These are phyloP conservation scores for Orbicella faveolata DNA, from an alignment of 64 coral and sea anemone genomes.

Conservation along the genomic window DNA sequence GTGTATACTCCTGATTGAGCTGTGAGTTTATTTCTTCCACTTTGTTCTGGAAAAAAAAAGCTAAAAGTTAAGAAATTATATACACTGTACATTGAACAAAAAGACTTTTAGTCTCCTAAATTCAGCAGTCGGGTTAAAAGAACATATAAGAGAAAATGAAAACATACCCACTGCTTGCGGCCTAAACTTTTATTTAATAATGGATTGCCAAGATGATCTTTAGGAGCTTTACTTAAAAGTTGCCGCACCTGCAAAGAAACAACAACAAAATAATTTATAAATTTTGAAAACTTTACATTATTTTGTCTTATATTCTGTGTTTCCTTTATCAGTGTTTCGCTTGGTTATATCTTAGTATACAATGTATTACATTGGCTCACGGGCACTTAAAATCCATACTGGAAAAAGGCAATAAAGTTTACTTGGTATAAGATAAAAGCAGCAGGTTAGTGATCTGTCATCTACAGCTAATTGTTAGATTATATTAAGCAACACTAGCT, in stretches of 20 bases:
- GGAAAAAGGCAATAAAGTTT: no score
- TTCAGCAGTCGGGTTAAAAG: background rate
- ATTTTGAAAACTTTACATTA: background rate
- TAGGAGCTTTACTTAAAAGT: conserved; percentile 64
- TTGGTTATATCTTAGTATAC: no score
- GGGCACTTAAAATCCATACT: no score
- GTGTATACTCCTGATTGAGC: conserved; percentile 80
- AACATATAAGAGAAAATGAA: background rate
- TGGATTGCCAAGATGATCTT: conserved; percentile 83
- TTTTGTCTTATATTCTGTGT: background rate
- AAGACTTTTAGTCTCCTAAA: background rate
- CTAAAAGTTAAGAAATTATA: background rate
- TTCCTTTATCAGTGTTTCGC: no score
- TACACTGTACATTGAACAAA: no score
- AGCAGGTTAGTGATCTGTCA: no score
- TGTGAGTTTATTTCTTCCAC: conserved; percentile 83
- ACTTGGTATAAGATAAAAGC: no score
- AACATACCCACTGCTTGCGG: conserved; percentile 85
- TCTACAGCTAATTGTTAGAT: background rate
- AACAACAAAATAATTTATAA: background rate
- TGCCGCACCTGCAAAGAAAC: conserved; percentile 60
- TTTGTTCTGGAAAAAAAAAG: conserved; percentile 48
- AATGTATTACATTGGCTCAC: no score
- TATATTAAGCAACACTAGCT: no score
- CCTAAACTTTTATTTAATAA: conserved; percentile 70